A percentile compares a stretch with the other conserved stretches of the same genome.
Conservation (phyloP, 1,140 invertebrate genomes). For the Cyrtorhinus lividipennis region DNA sequence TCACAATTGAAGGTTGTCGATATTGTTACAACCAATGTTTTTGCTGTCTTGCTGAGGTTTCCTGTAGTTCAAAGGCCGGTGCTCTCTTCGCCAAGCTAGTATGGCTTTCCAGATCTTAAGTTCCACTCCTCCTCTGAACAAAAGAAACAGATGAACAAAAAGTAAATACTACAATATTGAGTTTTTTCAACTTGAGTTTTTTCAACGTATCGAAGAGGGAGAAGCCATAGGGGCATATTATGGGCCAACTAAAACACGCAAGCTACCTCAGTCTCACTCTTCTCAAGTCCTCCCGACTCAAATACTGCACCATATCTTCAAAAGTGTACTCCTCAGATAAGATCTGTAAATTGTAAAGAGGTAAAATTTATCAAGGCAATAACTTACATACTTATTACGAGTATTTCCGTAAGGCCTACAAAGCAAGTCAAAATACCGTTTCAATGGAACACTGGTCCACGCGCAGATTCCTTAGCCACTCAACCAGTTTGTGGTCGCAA, state of each 20-base stretch:
- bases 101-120: slow-evolving; percentile 43
- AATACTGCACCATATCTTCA: slow-evolving; percentile 55
- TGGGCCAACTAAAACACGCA: background rate
- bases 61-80: slow-evolving; percentile 14
- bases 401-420: too few relatives aligned
- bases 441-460: slow-evolving; percentile 41
- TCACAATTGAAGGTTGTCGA: background rate
- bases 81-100: slow-evolving; percentile 29
- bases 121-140: slow-evolving; percentile 39
- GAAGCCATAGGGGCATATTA: too few relatives aligned
- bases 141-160: background rate
- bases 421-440: too few relatives aligned
- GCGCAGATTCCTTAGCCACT: slow-evolving; percentile 42
- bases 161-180: too few relatives aligned
- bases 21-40: background rate
- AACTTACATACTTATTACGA: too few relatives aligned
- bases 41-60: background rate
- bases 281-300: slow-evolving; percentile 60
- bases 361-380: too few relatives aligned
- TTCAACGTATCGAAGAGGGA: too few relatives aligned
- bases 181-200: too few relatives aligned
- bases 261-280: slow-evolving; percentile 51
- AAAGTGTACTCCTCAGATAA: slow-evolving; percentile 60
- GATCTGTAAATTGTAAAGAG: slow-evolving; percentile 48
- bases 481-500: slow-evolving; percentile 35